Percentiles rank a stretch among this genome's conserved stretches.
These are phyloP conservation scores for Pollenia griseotomentosa DNA, from an alignment of 2,888 invertebrate species.

Conservation along the genomic window DNA sequence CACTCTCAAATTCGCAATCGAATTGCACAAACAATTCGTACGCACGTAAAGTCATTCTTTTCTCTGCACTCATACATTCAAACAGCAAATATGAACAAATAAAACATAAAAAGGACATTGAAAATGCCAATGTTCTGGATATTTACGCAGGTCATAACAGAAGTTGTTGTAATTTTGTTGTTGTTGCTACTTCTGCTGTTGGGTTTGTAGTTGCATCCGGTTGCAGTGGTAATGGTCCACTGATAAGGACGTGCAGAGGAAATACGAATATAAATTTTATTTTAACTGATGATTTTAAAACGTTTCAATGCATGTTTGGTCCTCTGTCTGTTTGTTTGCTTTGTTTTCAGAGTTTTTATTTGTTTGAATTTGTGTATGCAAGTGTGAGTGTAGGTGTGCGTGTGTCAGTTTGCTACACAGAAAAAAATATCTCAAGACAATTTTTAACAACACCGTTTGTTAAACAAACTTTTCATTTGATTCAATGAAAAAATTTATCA, in stretches of 20 bases:
- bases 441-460: too few relatives aligned
- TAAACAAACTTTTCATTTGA: too few relatives aligned
- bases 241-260: constrained; percentile 76
- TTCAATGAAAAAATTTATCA: too few relatives aligned
- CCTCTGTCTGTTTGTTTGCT: constrained; percentile 6
- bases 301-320: constrained; percentile 33
- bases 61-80: not conserved
- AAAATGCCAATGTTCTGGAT: constrained; percentile 68
- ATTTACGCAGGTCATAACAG: constrained; percentile 68
- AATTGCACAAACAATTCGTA: constrained; percentile 1
- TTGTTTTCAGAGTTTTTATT: constrained; percentile 37
- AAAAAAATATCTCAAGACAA: too few relatives aligned
- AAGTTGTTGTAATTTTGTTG: constrained; percentile 15
- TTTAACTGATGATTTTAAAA: constrained; percentile 80
- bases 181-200: constrained; percentile 20
- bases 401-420: not conserved
- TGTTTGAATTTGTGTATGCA: constrained; percentile 19
- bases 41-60: not conserved
- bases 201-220: constrained; percentile 65
- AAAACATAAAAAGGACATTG: constrained; percentile 62
- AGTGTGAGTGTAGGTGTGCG: not conserved
- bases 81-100: constrained; percentile 27
- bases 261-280: constrained; percentile 82
- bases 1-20: constrained; percentile 21
- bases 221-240: constrained; percentile 69